Base-by-base conservation (phyloP, 2,113 vertebrate genomes). In the Actenoides hombroni region DNA sequence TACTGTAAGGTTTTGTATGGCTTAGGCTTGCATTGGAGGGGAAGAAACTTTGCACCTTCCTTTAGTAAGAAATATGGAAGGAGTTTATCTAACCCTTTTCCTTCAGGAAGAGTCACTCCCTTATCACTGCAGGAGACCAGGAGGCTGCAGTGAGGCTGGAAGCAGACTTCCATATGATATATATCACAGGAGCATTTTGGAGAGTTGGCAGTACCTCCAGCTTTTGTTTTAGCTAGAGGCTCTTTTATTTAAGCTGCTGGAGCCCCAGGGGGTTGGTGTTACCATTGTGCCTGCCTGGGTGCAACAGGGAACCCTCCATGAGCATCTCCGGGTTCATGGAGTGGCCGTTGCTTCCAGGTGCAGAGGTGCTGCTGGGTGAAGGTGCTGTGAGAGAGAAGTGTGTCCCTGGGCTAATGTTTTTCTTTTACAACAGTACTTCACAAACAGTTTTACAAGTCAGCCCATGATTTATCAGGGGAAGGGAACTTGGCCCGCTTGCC, bases 401-500 rank as follows among this genome's bases (percentile, higher is more conserved):
- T 24, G 13, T 46, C 48, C 24, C 51, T 2, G 16, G 16, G 42
- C 24, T 77, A 25, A 59, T 21, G 56, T 33, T 33, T 56, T 31
- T 15, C 42, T 42, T 74, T 39, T 80, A 29, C 54, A 94, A 82
- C 89, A 73, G 49, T 19, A 10, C 40, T 85, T 70, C 60, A 74
- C 10, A 49, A 78, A 77, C 44, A 44, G 48, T 40, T 56, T 49
- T 53, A 13, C 28, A n/a, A 33, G 24, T 80, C 88, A 92, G 64
- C 5, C 85, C 2, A 0, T 65, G 81, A 86, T 93, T 94, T 89
- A 87, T 76, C 44, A 79, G 65, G 74, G 69, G 76, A 86, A 79
- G 83, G 76, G 86, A 94, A 76, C 31, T 19, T 90, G 70, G 95
- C 80, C 64, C 5, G 4, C 20, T 87, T 84, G 42, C n/a, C 83